These are phyloP conservation scores for Zaprionus bogoriensis DNA, from an alignment of 2,888 invertebrate genomes.

Conservation along the genomic window DNA sequence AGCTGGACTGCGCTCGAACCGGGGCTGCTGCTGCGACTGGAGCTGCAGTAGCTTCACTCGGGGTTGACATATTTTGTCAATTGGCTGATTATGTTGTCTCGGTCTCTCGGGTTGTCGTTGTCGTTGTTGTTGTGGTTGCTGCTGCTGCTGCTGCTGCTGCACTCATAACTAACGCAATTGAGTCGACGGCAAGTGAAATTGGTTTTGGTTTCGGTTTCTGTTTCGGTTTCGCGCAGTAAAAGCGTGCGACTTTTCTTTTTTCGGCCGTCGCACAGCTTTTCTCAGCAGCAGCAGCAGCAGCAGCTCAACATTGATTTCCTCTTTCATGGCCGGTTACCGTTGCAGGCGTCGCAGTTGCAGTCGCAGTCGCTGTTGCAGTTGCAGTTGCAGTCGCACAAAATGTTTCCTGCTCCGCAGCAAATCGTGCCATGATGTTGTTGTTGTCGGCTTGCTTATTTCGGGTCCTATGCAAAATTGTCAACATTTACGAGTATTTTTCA, in stretches of 20 bases:
- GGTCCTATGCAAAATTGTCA: conserved; percentile 58
- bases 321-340: conserved; percentile 70
- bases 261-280: conserved; percentile 44
- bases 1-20: too few relatives aligned
- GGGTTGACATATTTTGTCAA: conserved; percentile 63
- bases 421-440: conserved; percentile 51
- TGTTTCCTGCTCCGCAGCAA: conserved; percentile 67
- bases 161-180: conserved; percentile 62
- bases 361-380: conserved; percentile 1
- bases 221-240: conserved; percentile 26
- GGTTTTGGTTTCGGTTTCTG: conserved; percentile 44
- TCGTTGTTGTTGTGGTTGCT: conserved; percentile 10
- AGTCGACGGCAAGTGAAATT: conserved; percentile 68
- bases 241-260: conserved; percentile 68
- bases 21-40: conserved; percentile 1
- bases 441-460: conserved; percentile 36
- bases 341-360: conserved; percentile 10
- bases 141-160: conserved; percentile 22
- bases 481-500: conserved; percentile 60
- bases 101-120: conserved; percentile 14
- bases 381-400: conserved; percentile 46
- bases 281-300: too few relatives aligned
- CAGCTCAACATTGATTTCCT: conserved; percentile 75
- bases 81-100: conserved; percentile 71
- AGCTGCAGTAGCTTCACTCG: conserved; percentile 6